A percentile compares a stretch with the other conserved stretches of the same genome.
Conservation (phyloP, 2,888 invertebrate species). For the Cosmia trapezina region DNA sequence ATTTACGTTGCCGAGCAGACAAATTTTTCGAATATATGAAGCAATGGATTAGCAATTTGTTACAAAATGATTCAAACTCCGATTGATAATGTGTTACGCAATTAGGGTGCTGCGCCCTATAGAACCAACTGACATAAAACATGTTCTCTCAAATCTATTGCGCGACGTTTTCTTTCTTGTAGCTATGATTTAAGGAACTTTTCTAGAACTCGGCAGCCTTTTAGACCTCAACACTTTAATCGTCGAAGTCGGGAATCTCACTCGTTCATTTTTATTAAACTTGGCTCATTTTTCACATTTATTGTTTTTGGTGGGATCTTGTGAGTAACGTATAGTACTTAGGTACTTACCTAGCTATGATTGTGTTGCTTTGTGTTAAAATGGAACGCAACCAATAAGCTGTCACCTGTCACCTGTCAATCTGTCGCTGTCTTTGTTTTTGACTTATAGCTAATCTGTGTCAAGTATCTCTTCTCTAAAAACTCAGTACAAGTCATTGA, state of each 20-base stretch:
- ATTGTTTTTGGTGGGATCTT: conserved; percentile 19
- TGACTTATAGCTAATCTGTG: too few relatives aligned
- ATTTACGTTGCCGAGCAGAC: too few relatives aligned
- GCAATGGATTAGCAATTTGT: too few relatives aligned
- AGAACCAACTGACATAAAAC: neutral
- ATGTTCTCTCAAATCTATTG: neutral
- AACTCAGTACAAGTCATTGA: too few relatives aligned
- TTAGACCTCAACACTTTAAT: conserved; percentile 2
- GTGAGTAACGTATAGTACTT: neutral
- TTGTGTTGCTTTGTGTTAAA: too few relatives aligned
- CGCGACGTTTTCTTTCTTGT: neutral
- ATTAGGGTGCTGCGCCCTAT: neutral
- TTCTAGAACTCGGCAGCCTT: neutral
- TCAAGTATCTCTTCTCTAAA: too few relatives aligned
- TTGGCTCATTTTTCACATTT: conserved; percentile 24
- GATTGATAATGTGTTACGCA: too few relatives aligned
- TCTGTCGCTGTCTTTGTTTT: too few relatives aligned
- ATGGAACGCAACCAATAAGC: too few relatives aligned
- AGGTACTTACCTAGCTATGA: neutral
- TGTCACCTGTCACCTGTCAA: too few relatives aligned
- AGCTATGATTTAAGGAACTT: conserved; percentile 12
- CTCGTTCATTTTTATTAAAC: neutral
- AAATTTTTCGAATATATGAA: too few relatives aligned
- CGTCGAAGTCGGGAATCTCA: neutral
- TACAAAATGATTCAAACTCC: too few relatives aligned